These are phyloP conservation scores for Caenorhabditis latens DNA, from an alignment of 1,140 invertebrate genomes.

Conservation along the genomic window DNA sequence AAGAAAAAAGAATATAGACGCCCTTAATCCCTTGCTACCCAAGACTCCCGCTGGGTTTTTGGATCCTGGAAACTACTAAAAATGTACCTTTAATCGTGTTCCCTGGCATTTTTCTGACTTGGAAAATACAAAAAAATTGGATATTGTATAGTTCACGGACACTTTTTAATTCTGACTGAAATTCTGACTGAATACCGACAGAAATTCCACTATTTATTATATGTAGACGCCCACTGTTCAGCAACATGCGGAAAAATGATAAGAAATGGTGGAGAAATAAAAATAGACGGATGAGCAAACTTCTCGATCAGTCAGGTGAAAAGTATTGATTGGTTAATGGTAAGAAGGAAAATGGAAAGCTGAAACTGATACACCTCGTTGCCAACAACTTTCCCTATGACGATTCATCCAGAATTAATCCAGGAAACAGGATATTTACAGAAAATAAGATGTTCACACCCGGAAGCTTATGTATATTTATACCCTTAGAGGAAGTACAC, in stretches of 20 bases:
- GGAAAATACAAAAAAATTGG: neutral
- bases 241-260: neutral
- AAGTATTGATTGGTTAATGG: no score
- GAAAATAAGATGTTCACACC: no score
- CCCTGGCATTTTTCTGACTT: neutral
- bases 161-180: neutral
- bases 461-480: no score
- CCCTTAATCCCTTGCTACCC: neutral
- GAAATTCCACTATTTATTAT: no score
- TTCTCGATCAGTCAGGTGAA: neutral
- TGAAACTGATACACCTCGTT: no score
- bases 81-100: constrained; percentile 21
- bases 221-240: neutral
- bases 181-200: no score
- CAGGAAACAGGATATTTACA: no score
- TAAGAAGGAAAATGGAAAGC: no score
- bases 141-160: neutral
- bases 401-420: no score
- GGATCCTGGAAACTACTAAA: neutral
- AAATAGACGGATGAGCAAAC: neutral
- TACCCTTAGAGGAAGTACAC: no score
- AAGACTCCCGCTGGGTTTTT: neutral
- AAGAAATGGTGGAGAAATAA: neutral
- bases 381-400: no score
- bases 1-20: no score